Evolutionary conservation across 2,113 vertebrate genomes (phyloP).

Genomic region (Butorides virescens): DNA sequence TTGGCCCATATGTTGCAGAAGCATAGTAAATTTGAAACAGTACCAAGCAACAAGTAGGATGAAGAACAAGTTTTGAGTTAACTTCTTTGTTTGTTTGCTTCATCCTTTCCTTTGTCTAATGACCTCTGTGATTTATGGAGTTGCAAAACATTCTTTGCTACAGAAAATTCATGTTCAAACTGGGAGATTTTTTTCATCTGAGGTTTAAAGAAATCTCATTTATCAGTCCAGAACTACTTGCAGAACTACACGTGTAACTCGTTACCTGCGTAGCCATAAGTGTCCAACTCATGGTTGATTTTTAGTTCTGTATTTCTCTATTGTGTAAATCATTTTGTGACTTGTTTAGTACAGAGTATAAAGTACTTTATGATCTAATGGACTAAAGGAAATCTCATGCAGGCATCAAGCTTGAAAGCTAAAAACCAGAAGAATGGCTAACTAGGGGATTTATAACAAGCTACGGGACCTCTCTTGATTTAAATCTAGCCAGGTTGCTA

Average conservation of each 20-base stretch:
- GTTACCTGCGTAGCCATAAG: neutral
- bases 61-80: neutral
- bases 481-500: neutral
- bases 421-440: neutral
- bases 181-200: neutral
- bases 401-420: neutral
- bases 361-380: neutral
- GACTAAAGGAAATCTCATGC: neutral
- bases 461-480: neutral
- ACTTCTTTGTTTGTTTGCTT: neutral
- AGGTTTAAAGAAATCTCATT: neutral
- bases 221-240: neutral
- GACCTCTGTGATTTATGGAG: neutral
- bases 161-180: neutral
- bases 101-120: neutral
- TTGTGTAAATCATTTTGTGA: neutral
- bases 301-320: neutral
- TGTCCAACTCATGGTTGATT: neutral
- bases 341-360: neutral
- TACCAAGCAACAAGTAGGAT: neutral
- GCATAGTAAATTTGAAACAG: neutral
- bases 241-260: neutral
- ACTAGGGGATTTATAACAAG: neutral
- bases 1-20: neutral
- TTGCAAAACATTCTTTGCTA: neutral